Evolutionary conservation across 2,888 invertebrate genomes (phyloP).

Genomic region (Aquatica leii): DNA sequence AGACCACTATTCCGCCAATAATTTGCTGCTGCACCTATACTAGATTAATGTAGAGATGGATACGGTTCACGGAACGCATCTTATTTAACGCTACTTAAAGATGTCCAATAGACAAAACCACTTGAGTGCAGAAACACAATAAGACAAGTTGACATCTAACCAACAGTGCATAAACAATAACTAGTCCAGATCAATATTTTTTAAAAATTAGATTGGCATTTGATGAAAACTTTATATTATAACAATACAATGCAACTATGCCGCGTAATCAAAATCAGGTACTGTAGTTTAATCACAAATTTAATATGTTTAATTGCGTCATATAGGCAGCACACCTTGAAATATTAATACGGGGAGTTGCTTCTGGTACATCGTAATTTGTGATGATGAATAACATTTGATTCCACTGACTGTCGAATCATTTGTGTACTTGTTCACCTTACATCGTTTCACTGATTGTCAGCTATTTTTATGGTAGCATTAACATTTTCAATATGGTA

Average conservation of each 20-base stretch:
- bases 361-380: slow-evolving; percentile 31
- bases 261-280: slow-evolving; percentile 32
- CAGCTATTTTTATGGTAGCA: neutral
- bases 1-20: slow-evolving; percentile 47
- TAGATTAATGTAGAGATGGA: slow-evolving; percentile 47
- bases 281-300: slow-evolving; percentile 46
- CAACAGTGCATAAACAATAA: slow-evolving; percentile 48
- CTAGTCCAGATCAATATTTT: slow-evolving; percentile 32
- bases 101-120: slow-evolving; percentile 53
- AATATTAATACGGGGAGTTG: slow-evolving; percentile 38
- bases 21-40: slow-evolving; percentile 48
- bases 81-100: slow-evolving; percentile 55
- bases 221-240: slow-evolving; percentile 3
- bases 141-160: slow-evolving; percentile 47
- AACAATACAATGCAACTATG: slow-evolving; percentile 6
- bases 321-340: slow-evolving; percentile 47
- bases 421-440: slow-evolving; percentile 20
- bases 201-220: slow-evolving; percentile 13
- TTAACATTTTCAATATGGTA: no score
- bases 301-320: slow-evolving; percentile 49
- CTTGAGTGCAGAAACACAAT: slow-evolving; percentile 52
- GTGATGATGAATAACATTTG: slow-evolving; percentile 37
- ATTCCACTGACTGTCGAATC: slow-evolving; percentile 34
- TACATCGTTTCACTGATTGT: neutral
- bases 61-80: slow-evolving; percentile 51